These are phyloP conservation scores for Leptinotarsa tumamoca DNA, from an alignment of 2,888 invertebrate species.

Conservation along the genomic window DNA sequence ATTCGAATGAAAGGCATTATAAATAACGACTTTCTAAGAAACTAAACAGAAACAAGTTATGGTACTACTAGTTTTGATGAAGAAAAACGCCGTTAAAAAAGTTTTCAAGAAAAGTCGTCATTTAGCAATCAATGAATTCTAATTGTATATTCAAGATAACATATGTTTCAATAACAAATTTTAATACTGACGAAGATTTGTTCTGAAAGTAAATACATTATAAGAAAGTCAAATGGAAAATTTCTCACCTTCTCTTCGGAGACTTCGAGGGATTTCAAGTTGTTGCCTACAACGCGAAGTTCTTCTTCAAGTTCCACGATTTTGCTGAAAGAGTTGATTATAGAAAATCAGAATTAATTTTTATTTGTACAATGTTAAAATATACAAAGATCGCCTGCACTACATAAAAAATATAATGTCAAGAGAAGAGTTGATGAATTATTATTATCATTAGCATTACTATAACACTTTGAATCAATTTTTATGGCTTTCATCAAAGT, in stretches of 20 bases:
- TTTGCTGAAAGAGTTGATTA: conserved; percentile 78
- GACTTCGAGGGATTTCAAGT: conserved; percentile 99
- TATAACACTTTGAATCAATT: too few species aligned
- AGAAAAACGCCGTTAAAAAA: too few species aligned
- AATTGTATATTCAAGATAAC: too few species aligned
- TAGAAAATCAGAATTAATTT: not conserved
- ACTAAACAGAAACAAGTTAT: too few species aligned
- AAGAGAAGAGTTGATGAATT: not conserved
- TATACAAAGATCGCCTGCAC: not conserved
- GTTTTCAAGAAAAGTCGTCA: too few species aligned
- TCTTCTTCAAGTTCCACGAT: conserved; percentile 99
- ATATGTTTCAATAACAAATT: too few species aligned
- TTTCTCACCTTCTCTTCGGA: conserved; percentile 96
- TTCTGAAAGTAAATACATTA: not conserved
- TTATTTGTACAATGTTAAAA: not conserved
- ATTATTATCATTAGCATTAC: too few species aligned
- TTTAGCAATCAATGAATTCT: too few species aligned
- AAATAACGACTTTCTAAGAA: too few species aligned
- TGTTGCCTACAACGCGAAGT: conserved; percentile 99
- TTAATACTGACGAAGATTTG: not conserved
- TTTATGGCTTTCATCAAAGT: too few species aligned
- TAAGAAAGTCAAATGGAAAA: conserved; percentile 15
- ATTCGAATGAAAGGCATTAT: too few species aligned
- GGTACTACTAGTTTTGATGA: too few species aligned
- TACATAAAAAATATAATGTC: not conserved